A percentile compares a stretch with the other conserved stretches of the same genome.
phyloP scores from a whole-genome alignment of 37 sponge, comb jelly and placozoan species.

The Petrosia ficiformis region DNA sequence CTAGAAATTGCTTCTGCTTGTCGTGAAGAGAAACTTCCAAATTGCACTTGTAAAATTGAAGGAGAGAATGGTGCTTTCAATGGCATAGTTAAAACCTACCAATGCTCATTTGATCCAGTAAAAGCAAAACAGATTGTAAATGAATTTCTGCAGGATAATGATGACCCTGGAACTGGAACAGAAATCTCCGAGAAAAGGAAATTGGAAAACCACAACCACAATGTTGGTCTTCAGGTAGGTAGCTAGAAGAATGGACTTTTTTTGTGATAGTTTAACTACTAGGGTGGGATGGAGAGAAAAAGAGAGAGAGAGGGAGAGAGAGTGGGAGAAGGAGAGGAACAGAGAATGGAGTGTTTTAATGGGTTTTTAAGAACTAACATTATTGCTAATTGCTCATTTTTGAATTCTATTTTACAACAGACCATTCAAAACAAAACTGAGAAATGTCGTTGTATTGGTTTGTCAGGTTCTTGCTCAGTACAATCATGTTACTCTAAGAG shows the following conservation, averaged over 20 bases:
- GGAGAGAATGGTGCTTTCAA: background rate
- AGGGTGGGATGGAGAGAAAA: too few relatives aligned
- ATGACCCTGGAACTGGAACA: background rate
- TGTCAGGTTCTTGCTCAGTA: constrained; percentile 63
- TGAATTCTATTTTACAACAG: constrained; percentile 5
- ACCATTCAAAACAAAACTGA: background rate
- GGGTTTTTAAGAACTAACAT: too few relatives aligned
- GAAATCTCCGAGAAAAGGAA: too few relatives aligned
- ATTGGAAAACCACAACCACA: constrained; percentile 28
- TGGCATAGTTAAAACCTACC: background rate
- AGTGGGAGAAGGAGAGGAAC: too few relatives aligned
- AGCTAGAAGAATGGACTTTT: background rate
- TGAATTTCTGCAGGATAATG: background rate
- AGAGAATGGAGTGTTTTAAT: too few relatives aligned
- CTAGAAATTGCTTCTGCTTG: constrained; percentile 23
- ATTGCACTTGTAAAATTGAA: constrained; percentile 27
- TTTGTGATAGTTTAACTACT: too few relatives aligned
- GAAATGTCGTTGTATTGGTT: constrained; percentile 54
- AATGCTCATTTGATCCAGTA: background rate
- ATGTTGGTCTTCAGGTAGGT: constrained; percentile 25
- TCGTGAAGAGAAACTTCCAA: constrained; percentile 14
- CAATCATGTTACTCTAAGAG: constrained; percentile 53
- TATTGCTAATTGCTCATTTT: too few relatives aligned
- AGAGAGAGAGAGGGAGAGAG: too few relatives aligned
- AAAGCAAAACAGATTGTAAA: background rate